Percentiles rank a stretch among this genome's conserved stretches.
Conservation (phyloP, 1,140 invertebrate genomes). For the Drosophila auraria region DNA sequence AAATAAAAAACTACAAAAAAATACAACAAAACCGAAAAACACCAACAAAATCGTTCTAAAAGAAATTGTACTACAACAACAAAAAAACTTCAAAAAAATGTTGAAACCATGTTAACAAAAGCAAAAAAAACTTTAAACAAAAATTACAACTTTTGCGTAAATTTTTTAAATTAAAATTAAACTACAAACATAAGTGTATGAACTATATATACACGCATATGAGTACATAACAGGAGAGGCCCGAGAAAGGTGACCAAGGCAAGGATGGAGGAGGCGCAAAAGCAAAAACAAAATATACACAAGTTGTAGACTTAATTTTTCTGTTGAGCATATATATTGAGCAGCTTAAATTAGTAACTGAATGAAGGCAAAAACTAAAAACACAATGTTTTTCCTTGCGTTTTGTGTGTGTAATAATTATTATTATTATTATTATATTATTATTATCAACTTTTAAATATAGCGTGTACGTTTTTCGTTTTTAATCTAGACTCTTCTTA, state of each 20-base stretch:
- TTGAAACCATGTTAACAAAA: conserved; percentile 72
- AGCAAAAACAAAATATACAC: conserved; percentile 47
- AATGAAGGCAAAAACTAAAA: conserved; percentile 16
- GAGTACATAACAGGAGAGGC: conserved; percentile 29
- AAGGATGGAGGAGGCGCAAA: conserved; percentile 19
- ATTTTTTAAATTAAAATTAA: conserved; percentile 52
- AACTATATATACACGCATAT: conserved; percentile 20
- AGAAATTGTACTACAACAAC: conserved; percentile 60
- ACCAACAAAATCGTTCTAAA: conserved; percentile 58
- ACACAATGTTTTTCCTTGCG: conserved; percentile 35
- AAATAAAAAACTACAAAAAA: conserved; percentile 40
- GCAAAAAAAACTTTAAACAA: conserved; percentile 29
- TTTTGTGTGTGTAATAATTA: conserved; percentile 73
- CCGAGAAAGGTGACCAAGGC: conserved; percentile 16
- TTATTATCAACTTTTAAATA: conserved; percentile 74
- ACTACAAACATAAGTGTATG: conserved; percentile 20
- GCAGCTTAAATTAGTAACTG: conserved; percentile 49
- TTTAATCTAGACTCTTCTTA: conserved; percentile 57
- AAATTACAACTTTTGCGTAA: conserved; percentile 45
- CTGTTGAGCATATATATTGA: conserved; percentile 46
- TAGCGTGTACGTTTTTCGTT: conserved; percentile 65
- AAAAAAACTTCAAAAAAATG: conserved; percentile 54
- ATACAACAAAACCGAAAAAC: conserved; percentile 47
- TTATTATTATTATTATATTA: conserved; percentile 55
- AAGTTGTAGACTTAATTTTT: conserved; percentile 62